Percentiles rank a stretch among this genome's conserved stretches.
Evolutionary conservation across 1,140 invertebrate genomes (phyloP).

Genomic region (Saccostrea glomerata): DNA sequence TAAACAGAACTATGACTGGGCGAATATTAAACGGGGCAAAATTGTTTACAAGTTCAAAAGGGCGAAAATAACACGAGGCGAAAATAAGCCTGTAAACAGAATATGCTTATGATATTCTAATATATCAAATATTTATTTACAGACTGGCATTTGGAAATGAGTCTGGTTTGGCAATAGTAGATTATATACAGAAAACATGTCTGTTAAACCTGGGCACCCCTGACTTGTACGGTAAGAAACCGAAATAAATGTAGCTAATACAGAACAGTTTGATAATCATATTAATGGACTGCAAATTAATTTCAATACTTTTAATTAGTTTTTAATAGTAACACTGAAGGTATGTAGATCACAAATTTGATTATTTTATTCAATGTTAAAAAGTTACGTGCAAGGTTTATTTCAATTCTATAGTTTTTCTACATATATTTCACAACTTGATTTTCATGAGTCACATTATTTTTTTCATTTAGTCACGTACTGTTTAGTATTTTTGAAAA

Average conservation of each 20-base stretch:
- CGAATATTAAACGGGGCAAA: too few species aligned
- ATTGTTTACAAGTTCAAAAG: too few species aligned
- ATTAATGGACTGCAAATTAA: constrained; percentile 12
- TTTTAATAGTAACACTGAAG: constrained; percentile 32
- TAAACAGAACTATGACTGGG: too few species aligned
- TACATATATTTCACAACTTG: constrained; percentile 4
- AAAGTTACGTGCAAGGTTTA: not conserved
- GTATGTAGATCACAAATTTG: constrained; percentile 30
- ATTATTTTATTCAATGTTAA: constrained; percentile 7
- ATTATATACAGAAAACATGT: constrained; percentile 94
- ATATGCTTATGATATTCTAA: too few species aligned
- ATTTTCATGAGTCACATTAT: not conserved
- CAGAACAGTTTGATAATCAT: not conserved
- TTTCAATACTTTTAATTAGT: constrained; percentile 35
- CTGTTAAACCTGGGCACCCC: constrained; percentile 86
- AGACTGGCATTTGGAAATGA: constrained; percentile 98
- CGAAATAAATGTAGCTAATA: not conserved
- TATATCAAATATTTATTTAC: constrained; percentile 66
- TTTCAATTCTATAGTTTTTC: constrained; percentile 30
- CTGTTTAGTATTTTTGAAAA: not conserved
- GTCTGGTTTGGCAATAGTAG: constrained; percentile 94
- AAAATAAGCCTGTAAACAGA: too few species aligned
- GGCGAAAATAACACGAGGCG: too few species aligned
- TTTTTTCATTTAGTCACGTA: not conserved
- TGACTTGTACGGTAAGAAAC: constrained; percentile 89